A percentile compares a stretch with the other conserved stretches of the same genome.
These are phyloP conservation scores for Uloborus diversus DNA, from an alignment of 1,140 invertebrate species.

Conservation along the genomic window DNA sequence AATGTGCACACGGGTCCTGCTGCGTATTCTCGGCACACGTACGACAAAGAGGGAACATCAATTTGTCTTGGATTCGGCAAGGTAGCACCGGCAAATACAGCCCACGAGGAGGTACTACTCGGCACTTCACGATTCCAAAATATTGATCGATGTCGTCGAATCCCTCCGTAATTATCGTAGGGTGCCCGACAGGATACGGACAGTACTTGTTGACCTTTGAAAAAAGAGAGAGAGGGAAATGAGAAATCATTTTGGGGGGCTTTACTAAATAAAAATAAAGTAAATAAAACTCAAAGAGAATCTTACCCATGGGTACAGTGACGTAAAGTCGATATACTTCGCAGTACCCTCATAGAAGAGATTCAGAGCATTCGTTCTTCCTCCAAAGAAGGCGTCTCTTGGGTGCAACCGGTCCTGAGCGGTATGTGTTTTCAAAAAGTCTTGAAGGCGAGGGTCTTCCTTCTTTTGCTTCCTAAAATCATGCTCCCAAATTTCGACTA, in stretches of 20 bases:
- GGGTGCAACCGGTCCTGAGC: not conserved
- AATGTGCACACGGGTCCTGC: too few relatives aligned
- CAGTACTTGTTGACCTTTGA: too few relatives aligned
- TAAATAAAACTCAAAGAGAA: not conserved
- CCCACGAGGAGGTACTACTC: not conserved
- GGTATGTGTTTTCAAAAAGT: not conserved
- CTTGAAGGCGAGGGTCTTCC: not conserved
- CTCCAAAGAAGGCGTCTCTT: conserved; percentile 40
- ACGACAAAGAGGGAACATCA: too few relatives aligned
- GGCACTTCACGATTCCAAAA: conserved; percentile 45
- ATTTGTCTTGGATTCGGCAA: too few relatives aligned
- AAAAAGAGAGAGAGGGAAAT: not conserved
- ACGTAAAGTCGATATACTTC: conserved; percentile 30
- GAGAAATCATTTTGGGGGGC: not conserved
- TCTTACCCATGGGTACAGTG: conserved; percentile 33
- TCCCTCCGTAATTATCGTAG: conserved; percentile 2
- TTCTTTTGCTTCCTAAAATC: not conserved
- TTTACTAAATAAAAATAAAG: not conserved
- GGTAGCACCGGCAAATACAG: conserved; percentile 18
- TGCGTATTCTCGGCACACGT: too few relatives aligned
- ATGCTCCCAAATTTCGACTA: not conserved
- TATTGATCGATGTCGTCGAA: conserved; percentile 18
- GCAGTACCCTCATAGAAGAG: conserved; percentile 1
- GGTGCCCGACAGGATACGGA: conserved; percentile 46
- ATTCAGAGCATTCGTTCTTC: conserved; percentile 31